Conservation (phyloP, 1,140 invertebrate genomes). For the Contarinia nasturtii region DNA sequence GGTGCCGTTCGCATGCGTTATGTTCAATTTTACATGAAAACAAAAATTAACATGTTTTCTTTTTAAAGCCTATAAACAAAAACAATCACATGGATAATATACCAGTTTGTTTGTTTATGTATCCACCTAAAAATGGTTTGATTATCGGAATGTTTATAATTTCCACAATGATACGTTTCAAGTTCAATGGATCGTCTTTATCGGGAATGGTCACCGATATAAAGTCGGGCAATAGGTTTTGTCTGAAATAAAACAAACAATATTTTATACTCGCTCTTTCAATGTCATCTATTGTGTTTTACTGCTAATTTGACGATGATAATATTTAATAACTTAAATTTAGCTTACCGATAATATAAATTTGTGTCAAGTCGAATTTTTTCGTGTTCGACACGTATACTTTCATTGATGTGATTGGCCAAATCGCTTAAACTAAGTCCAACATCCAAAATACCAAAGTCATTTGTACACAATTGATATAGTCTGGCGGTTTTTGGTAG, state of each 20-base stretch:
- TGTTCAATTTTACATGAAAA: too few species aligned
- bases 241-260: constrained; percentile 8
- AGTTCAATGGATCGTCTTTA: constrained; percentile 17
- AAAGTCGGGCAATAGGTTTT: constrained; percentile 25
- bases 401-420: background rate
- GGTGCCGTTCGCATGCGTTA: too few species aligned
- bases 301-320: background rate
- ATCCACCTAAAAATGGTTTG: constrained; percentile 38
- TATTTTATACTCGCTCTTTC: background rate
- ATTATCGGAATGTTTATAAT: constrained; percentile 28
- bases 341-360: constrained; percentile 19
- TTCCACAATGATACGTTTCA: constrained; percentile 28
- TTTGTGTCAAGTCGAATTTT: constrained; percentile 11
- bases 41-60: too few species aligned
- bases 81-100: background rate
- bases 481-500: constrained; percentile 4
- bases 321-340: background rate
- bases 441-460: constrained; percentile 19
- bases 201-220: constrained; percentile 25
- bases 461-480: constrained; percentile 10
- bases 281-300: background rate
- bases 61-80: background rate
- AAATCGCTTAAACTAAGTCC: constrained; percentile 7
- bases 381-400: background rate
- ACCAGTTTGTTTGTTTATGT: constrained; percentile 26